Percentiles rank a stretch among this genome's conserved stretches.
phyloP scores from a whole-genome alignment of 2,888 invertebrate genomes.

The Melinaea marsaeus region DNA sequence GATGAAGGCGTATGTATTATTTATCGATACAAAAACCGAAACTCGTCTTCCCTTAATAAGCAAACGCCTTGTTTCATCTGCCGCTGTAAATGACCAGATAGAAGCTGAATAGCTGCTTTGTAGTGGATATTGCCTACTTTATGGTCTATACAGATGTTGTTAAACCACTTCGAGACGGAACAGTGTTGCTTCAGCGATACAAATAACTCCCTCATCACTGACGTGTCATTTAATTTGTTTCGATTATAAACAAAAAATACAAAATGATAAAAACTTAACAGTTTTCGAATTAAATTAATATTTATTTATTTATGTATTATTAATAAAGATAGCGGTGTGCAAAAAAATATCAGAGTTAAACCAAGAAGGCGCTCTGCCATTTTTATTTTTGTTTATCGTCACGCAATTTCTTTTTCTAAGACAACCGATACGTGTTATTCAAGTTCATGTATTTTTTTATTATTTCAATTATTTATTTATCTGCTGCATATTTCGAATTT shows the following conservation, averaged over 20 bases:
- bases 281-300: too few species aligned
- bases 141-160: conserved; percentile 63
- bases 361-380: too few species aligned
- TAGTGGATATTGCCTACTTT: conserved; percentile 70
- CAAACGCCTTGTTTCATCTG: conserved; percentile 69
- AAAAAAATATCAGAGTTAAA: too few species aligned
- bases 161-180: conserved; percentile 47
- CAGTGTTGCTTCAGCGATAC: conserved; percentile 22
- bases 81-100: conserved; percentile 72
- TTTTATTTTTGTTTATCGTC: too few species aligned
- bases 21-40: conserved; percentile 40
- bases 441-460: too few species aligned
- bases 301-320: too few species aligned
- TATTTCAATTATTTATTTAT: too few species aligned
- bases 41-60: conserved; percentile 41
- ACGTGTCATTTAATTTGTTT: conserved; percentile 24
- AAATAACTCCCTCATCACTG: conserved; percentile 24
- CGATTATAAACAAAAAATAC: conserved; percentile 7
- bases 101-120: conserved; percentile 70
- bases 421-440: too few species aligned
- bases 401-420: too few species aligned
- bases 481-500: too few species aligned
- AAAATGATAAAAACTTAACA: too few species aligned
- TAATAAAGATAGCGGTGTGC: too few species aligned
- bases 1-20: conserved; percentile 15